phyloP scores from a whole-genome alignment of 2,113 vertebrate species.

The Irena cyanogastra region DNA sequence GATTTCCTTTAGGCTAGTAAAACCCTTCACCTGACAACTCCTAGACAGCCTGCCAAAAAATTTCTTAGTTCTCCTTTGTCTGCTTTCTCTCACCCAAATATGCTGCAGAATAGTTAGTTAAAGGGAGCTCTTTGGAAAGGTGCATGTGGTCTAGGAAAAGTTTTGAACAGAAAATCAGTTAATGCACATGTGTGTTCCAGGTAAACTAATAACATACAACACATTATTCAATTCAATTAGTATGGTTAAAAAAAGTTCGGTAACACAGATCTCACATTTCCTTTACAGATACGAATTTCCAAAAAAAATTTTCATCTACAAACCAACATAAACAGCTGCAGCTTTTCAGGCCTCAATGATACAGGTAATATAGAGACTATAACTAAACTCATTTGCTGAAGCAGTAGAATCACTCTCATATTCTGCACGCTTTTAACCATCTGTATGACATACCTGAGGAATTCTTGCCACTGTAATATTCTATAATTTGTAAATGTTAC shows the following conservation, averaged over 20 bases:
- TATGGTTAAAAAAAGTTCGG: not conserved
- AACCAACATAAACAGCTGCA: not conserved
- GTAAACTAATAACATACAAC: not conserved
- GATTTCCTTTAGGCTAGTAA: not conserved
- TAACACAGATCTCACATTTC: not conserved
- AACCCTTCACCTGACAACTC: not conserved
- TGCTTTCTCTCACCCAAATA: not conserved
- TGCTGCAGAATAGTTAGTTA: not conserved
- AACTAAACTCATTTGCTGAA: not conserved
- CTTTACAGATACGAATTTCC: not conserved
- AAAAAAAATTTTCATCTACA: not conserved
- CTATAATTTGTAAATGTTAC: not conserved
- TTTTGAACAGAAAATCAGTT: not conserved
- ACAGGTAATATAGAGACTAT: not conserved
- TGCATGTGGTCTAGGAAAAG: accelerated
- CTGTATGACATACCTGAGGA: not conserved
- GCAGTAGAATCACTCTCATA: not conserved
- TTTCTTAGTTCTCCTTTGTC: not conserved
- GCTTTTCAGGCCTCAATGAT: not conserved
- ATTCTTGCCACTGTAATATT: not conserved
- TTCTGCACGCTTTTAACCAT: not conserved
- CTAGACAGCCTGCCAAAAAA: not conserved
- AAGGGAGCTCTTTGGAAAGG: not conserved
- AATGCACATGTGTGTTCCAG: not conserved
- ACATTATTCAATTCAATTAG: not conserved